Percentiles rank a stretch among this genome's conserved stretches.
phyloP scores from a whole-genome alignment of 2,888 invertebrate species.

The Melieria omissa region DNA sequence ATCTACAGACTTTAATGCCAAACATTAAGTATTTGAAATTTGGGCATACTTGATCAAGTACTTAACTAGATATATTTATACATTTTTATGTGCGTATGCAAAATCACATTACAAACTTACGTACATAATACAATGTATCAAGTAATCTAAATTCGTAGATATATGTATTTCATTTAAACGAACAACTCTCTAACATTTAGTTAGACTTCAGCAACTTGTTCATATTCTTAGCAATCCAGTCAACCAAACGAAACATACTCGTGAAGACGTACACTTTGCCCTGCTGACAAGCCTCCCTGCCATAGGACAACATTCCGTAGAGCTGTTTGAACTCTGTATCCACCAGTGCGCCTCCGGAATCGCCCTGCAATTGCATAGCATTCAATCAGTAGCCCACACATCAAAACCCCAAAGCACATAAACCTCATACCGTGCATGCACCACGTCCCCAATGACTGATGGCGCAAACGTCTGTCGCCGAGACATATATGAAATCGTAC shows the following conservation, averaged over 20 bases:
- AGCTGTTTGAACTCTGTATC: conserved; percentile 45
- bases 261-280: conserved; percentile 51
- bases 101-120: no score
- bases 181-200: no score
- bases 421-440: conserved; percentile 58
- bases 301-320: conserved; percentile 61
- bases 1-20: no score
- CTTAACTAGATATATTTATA: no score
- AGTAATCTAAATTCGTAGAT: no score
- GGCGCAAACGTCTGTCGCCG: conserved; percentile 58
- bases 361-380: conserved; percentile 52
- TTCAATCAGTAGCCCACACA: no score
- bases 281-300: conserved; percentile 46
- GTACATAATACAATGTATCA: no score
- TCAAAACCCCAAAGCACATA: not conserved
- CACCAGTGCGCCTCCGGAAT: conserved; percentile 63
- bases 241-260: conserved; percentile 42
- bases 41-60: no score
- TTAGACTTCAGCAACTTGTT: not conserved
- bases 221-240: conserved; percentile 47
- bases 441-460: conserved; percentile 53
- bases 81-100: no score
- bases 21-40: no score
- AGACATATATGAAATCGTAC: conserved; percentile 49
- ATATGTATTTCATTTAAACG: no score